Evolutionary conservation across 2,113 vertebrate genomes (phyloP).

Genomic region (Paradisaea rubra): DNA sequence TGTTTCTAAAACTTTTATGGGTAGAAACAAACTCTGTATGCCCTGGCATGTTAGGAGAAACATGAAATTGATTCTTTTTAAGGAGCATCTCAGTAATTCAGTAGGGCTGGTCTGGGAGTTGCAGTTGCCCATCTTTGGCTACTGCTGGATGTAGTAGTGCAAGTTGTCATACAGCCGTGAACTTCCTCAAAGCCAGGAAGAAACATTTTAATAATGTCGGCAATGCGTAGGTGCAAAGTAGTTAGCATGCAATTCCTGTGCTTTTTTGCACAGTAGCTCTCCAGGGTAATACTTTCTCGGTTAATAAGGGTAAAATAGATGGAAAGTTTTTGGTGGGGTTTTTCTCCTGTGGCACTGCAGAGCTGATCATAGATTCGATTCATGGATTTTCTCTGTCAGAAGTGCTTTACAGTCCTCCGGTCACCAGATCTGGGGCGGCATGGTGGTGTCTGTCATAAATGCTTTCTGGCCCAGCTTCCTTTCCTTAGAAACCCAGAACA

Average conservation of each 20-base stretch:
- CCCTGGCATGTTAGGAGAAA: neutral
- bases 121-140: neutral
- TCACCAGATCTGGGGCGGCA: neutral
- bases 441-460: neutral
- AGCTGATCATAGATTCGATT: neutral
- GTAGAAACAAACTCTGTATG: neutral
- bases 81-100: neutral
- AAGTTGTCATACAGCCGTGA: neutral
- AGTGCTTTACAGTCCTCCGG: neutral
- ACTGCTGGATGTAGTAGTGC: neutral
- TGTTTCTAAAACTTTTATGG: neutral
- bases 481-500: neutral
- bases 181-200: neutral
- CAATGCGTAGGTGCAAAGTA: neutral
- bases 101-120: neutral
- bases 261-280: constrained; percentile 8
- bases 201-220: constrained; percentile 18
- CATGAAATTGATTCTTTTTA: neutral
- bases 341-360: neutral
- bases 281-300: neutral
- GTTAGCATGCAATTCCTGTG: neutral
- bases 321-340: neutral
- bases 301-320: constrained; percentile 14
- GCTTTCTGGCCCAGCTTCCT: neutral
- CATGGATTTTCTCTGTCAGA: neutral